Conservation (phyloP, 1,140 invertebrate species). For the Palaemon carinicauda region DNA sequence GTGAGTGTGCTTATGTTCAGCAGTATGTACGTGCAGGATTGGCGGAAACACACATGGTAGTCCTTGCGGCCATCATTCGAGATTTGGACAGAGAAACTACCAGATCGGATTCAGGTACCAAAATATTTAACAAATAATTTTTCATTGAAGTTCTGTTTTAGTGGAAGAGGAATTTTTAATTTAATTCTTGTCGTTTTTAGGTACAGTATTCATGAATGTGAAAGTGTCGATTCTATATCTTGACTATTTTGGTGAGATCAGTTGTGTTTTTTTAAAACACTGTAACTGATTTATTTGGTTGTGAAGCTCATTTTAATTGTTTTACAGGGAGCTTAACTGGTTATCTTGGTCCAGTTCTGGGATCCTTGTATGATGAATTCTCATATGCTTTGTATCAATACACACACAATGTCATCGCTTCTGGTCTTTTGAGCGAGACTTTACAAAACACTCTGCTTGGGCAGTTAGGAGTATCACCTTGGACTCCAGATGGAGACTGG, state of each 20-base stretch:
- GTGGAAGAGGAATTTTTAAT: not conserved
- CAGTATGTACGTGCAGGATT: constrained; percentile 72
- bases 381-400: constrained; percentile 81
- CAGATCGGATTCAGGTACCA: constrained; percentile 77
- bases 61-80: constrained; percentile 82
- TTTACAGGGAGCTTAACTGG: constrained; percentile 61
- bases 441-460: constrained; percentile 78
- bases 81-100: constrained; percentile 87
- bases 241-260: not conserved
- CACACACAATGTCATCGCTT: constrained; percentile 83
- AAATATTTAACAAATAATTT: not conserved
- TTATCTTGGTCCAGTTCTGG: constrained; percentile 56
- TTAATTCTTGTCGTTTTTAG: not conserved
- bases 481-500: constrained; percentile 74
- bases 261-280: not conserved
- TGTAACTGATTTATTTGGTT: not conserved
- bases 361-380: constrained; percentile 77
- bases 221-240: not conserved
- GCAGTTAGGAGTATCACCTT: constrained; percentile 80
- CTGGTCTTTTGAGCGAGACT: constrained; percentile 72
- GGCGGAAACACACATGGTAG: constrained; percentile 80
- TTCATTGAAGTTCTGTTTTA: not conserved
- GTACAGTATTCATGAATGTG: too few species aligned
- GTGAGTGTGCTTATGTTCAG: constrained; percentile 70
- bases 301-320: constrained; percentile 32